Evolutionary conservation across 2,113 vertebrate species (phyloP).

Genomic region (Crotalus viridis): DNA sequence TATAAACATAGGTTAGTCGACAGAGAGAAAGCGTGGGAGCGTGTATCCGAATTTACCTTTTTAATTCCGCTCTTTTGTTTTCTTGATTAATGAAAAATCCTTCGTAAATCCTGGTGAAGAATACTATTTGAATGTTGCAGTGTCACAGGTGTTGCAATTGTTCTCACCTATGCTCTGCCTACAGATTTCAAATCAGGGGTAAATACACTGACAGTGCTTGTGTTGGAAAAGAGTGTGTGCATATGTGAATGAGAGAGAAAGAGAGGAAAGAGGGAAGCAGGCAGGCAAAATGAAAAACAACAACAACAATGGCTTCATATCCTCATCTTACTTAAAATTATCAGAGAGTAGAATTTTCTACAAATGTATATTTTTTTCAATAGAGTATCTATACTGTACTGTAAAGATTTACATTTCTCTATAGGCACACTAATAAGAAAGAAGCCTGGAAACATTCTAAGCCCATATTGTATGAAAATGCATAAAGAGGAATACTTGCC

Average conservation of each 20-base stretch:
- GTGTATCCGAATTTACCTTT: neutral
- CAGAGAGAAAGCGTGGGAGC: conserved; percentile 44
- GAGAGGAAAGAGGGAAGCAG: neutral
- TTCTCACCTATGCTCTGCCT: neutral
- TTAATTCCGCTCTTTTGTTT: conserved; percentile 16
- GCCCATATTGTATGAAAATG: neutral
- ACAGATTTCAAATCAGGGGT: neutral
- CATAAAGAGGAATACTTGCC: neutral
- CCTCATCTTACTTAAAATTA: neutral
- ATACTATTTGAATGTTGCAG: neutral
- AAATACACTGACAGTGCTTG: neutral
- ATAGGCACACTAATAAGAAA: neutral
- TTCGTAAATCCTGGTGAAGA: neutral
- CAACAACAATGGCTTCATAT: neutral
- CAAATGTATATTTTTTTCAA: neutral
- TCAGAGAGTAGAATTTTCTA: neutral
- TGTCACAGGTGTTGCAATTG: neutral
- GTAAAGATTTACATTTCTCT: neutral
- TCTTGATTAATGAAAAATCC: conserved; percentile 14
- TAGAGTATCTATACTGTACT: neutral
- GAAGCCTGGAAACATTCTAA: neutral
- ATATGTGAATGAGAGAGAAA: neutral
- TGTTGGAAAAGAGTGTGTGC: neutral
- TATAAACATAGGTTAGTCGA: conserved; percentile 45
- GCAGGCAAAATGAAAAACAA: neutral